phyloP scores from a whole-genome alignment of 2,888 invertebrate species.

The Agrilus mali region DNA sequence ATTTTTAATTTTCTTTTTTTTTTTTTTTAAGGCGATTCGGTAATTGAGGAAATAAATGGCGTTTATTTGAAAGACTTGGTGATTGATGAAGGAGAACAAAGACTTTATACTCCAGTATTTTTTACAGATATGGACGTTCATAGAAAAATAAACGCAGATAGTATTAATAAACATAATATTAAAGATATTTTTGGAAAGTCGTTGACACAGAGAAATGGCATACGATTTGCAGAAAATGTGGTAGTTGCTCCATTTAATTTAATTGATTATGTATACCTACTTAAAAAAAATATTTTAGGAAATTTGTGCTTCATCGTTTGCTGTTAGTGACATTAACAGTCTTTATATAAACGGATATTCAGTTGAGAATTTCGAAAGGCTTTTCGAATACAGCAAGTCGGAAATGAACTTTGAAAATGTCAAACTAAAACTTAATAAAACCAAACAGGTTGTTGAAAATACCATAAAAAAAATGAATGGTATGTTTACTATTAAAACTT shows the following conservation, averaged over 20 bases:
- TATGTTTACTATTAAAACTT: slow-evolving; percentile 14
- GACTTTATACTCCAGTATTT: slow-evolving; percentile 21
- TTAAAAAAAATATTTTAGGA: slow-evolving; percentile 16
- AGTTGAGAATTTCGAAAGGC: slow-evolving; percentile 18
- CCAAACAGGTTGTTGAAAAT: slow-evolving; percentile 13
- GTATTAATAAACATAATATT: slow-evolving; percentile 20
- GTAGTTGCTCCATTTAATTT: slow-evolving; percentile 12
- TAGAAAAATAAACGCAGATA: slow-evolving; percentile 18
- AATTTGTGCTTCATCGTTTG: slow-evolving; percentile 10
- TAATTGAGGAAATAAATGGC: slow-evolving; percentile 21
- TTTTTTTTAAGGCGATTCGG: slow-evolving; percentile 18
- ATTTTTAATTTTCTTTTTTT: slow-evolving; percentile 5
- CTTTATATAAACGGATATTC: slow-evolving; percentile 25
- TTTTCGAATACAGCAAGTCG: slow-evolving; percentile 16
- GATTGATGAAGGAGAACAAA: slow-evolving; percentile 22
- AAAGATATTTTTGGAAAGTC: slow-evolving; percentile 17
- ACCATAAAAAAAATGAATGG: slow-evolving; percentile 17
- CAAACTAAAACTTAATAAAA: too few relatives aligned
- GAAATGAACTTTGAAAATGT: slow-evolving; percentile 14
- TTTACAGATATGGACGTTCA: slow-evolving; percentile 20
- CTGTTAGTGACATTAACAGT: slow-evolving; percentile 20
- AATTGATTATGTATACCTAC: too few relatives aligned
- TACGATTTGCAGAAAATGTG: slow-evolving; percentile 15
- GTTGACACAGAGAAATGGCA: slow-evolving; percentile 12
- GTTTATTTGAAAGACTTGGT: slow-evolving; percentile 23